phyloP scores from a whole-genome alignment of 2,113 vertebrate genomes.

The Benitochromis conjunctus region DNA sequence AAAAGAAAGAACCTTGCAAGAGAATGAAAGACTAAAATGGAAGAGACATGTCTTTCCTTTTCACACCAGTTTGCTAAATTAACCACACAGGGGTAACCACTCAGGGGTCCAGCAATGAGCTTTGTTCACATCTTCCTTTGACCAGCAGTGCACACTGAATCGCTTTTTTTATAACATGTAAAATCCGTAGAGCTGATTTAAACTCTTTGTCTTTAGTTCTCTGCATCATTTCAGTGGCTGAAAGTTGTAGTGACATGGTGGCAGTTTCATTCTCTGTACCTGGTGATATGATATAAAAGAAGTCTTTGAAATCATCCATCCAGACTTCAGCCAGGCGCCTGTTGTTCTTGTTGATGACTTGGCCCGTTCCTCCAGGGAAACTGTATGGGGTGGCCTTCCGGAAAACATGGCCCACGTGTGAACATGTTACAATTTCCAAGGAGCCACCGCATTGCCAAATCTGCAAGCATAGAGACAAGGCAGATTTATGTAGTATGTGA shows the following conservation, averaged over 20 bases:
- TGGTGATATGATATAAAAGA: conserved; percentile 98
- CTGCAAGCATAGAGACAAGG: conserved; percentile 56
- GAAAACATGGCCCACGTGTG: conserved; percentile 96
- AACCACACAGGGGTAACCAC: background rate
- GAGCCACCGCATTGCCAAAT: conserved; percentile 97
- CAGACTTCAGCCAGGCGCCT: conserved; percentile 94
- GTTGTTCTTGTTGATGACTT: conserved; percentile 99
- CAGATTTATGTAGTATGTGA: background rate
- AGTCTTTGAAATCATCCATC: conserved; percentile 99
- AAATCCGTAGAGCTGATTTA: background rate
- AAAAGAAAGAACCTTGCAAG: background rate
- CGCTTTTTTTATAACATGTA: background rate
- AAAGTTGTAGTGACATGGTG: background rate
- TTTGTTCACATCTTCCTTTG: conserved; percentile 5
- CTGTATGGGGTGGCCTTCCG: conserved; percentile 96
- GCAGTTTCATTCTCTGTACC: conserved; percentile 67
- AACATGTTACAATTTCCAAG: conserved; percentile 95
- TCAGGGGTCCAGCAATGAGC: background rate
- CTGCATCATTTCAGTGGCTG: background rate
- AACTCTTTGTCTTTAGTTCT: background rate
- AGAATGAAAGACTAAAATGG: background rate
- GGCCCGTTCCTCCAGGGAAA: conserved; percentile 96
- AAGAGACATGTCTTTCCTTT: background rate
- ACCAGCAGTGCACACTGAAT: background rate
- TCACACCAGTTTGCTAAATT: conserved; percentile 8